A percentile compares a stretch with the other conserved stretches of the same genome.
Conservation (phyloP, 2,113 vertebrate species). For the Miniopterus natalensis region DNA sequence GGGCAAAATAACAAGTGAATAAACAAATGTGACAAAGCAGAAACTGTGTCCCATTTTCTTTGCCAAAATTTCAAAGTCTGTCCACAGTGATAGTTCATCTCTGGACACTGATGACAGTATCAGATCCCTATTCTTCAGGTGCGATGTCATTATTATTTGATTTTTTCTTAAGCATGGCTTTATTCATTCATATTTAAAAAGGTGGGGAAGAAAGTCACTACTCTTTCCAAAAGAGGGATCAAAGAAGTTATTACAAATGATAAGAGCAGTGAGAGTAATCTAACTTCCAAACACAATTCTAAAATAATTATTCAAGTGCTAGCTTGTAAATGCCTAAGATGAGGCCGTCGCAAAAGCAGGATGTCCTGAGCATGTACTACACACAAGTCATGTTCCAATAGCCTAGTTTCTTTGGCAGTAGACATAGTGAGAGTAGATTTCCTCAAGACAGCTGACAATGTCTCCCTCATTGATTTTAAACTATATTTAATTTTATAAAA, state of each 20-base stretch:
- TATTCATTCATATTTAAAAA: constrained; percentile 11
- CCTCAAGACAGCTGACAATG: not conserved
- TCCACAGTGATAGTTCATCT: not conserved
- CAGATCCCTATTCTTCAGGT: not conserved
- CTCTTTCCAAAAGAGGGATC: not conserved
- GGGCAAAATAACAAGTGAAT: not conserved
- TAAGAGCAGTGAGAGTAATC: not conserved
- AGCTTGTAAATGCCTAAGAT: not conserved
- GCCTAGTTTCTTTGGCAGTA: not conserved
- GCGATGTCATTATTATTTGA: not conserved
- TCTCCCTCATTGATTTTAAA: not conserved
- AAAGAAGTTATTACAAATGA: not conserved
- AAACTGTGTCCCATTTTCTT: not conserved
- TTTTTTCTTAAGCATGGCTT: constrained; percentile 1
- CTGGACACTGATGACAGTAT: not conserved
- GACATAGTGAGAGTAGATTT: not conserved
- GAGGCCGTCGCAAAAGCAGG: not conserved
- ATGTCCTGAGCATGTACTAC: not conserved
- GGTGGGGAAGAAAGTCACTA: not conserved
- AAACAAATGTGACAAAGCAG: not conserved
- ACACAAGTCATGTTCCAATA: not conserved
- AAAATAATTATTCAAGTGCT: not conserved
- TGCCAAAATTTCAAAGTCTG: not conserved
- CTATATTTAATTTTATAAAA: not conserved
- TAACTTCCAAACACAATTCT: constrained; percentile 19